Evolutionary conservation across 2,888 invertebrate genomes (phyloP), one percentile per base, ranked within the genome.

Genomic region (Melanchra persicariae): DNA sequence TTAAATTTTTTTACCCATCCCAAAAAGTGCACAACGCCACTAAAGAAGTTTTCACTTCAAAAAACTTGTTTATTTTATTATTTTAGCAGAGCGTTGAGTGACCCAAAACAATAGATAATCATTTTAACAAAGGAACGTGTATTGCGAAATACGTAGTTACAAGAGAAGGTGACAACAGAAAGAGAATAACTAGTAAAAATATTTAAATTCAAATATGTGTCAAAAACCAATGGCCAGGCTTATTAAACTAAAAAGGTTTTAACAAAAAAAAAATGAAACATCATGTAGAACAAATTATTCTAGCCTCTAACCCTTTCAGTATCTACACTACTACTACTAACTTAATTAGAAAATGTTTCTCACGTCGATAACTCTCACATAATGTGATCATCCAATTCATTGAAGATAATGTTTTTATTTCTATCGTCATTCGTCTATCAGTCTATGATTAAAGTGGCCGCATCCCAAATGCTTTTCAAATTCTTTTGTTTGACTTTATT

Each of bases 381-480:
- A 49, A 70, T 69, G 8, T 59, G 26, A 15, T 47, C 24, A 59
- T 43, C 22, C 22, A 37, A 37, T 37, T 22, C 22, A 37, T 49
- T 15, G 8, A 17, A 24, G 12, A 40, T 47, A 74, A 64, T 74
- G 37, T 64, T 37, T 17, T 54, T 26, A 40, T 52, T 22, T 52
- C 2, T 37, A 8, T 19, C 10, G 1, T 7, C 47, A 69, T 26
- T 77, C 26, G 9, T 30, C 10, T 57, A 37, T 60, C 37, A 24
- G 37, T 52, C 45, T 58, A 30, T 24, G 22, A 58, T 10, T 12
- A 9, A 30, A 62, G 30, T 26, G 40, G 24, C 52, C 17, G 45
- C 47, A 12, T 26, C 10, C n/a, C 9, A 62, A 78, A 74, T 78
- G 79, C 58, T 58, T 10, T 52, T 52, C 17, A 78, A 47, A n/a